Evolutionary conservation across 2,888 invertebrate genomes (phyloP), one percentile per base, ranked within the genome.

Genomic region (Baccha elongata): DNA sequence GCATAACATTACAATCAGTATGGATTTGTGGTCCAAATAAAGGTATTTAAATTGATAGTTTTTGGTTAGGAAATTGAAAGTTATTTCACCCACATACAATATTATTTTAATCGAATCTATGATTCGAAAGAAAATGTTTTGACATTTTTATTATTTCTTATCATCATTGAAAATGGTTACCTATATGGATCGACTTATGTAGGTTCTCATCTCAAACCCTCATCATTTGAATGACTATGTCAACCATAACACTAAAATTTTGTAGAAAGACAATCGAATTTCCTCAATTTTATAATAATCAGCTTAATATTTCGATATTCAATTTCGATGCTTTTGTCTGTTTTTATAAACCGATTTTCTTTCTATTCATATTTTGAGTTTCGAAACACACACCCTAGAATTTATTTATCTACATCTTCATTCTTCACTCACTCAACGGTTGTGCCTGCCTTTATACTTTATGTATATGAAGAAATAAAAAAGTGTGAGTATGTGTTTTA

Each of bases 271-370:
- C 1, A 52, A 17, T n/a, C 1, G 35, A 19, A 35, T 19, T 19
- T 53, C 53, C 8, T 15, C 32, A 21, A 19, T 35, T 19, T 53
- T 35, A 35, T 8, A 72, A 52, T 68, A 79, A 73, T 73, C 79
- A 53, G 79, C 79, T 79, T 68, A 79, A 68, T 60, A 52, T 60
- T 72, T 53, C 13, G 35, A 40, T 55, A 71, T 79, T 79, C 67
- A 52, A 46, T 67, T 67, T 60, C 37, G 37, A 46, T 37, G 23
- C 46, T 26, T 53, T 60, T 46, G 65, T 40, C 48, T 62, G 21
- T 35, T 53, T 35, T 19, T 13, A 53, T 53, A 53, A 35, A 37
- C 53, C 53, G 21, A 53, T 53, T 53, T 35, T 53, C 35, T 53
- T 35, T 53, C 35, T 35, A 37, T 53, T 35, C 21, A 21, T 13